A percentile compares a stretch with the other conserved stretches of the same genome.
Conservation (phyloP, 2,113 vertebrate species). For the Eublepharis macularius region DNA sequence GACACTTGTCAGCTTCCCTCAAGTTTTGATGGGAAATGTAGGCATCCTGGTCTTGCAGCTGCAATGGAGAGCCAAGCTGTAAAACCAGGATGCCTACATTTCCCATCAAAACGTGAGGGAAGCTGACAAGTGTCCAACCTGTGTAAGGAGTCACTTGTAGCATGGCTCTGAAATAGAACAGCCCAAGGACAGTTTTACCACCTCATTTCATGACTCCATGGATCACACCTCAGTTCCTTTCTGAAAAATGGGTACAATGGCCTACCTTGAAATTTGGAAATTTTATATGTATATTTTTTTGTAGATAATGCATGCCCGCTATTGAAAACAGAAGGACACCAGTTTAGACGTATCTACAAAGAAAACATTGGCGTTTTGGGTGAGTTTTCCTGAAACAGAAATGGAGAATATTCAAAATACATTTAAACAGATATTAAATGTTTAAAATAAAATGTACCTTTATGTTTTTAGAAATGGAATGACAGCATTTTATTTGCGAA, state of each 20-base stretch:
- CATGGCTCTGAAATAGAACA: too few species aligned
- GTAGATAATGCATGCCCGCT: conserved; percentile 79
- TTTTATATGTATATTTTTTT: conserved; percentile 42
- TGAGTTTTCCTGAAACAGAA: conserved; percentile 60
- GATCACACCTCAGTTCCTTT: not conserved
- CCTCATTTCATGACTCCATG: not conserved
- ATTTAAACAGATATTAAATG: not conserved
- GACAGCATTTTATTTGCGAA: not conserved
- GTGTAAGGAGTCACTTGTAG: too few species aligned
- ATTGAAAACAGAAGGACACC: conserved; percentile 75
- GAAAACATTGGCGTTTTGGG: conserved; percentile 80
- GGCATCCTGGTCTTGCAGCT: too few species aligned
- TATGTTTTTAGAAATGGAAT: conserved; percentile 14
- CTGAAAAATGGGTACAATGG: not conserved
- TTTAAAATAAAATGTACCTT: not conserved
- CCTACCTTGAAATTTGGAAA: not conserved
- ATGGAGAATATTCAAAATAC: conserved; percentile 13
- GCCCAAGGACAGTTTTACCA: too few species aligned
- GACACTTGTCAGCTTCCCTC: too few species aligned
- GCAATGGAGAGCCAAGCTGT: too few species aligned
- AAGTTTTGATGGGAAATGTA: too few species aligned
- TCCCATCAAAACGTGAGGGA: too few species aligned
- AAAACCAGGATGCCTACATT: too few species aligned
- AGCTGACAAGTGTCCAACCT: too few species aligned
- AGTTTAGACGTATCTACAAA: conserved; percentile 72